These are phyloP conservation scores for Strix uralensis DNA, from an alignment of 2,113 vertebrate genomes.

Conservation along the genomic window DNA sequence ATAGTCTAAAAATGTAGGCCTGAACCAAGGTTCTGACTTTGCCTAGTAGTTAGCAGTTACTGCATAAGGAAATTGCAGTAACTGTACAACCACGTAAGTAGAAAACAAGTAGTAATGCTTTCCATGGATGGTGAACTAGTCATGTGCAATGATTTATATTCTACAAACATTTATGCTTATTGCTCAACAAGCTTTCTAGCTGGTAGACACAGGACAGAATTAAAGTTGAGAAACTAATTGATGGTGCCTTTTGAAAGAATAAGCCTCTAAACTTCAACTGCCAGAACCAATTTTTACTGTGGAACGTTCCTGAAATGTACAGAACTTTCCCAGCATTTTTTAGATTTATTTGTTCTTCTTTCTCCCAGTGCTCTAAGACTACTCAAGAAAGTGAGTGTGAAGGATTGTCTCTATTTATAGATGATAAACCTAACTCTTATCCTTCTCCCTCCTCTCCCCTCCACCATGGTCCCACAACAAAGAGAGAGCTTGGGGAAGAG, in stretches of 20 bases:
- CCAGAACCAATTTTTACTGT: neutral
- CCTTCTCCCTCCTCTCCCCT: neutral
- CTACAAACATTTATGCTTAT: neutral
- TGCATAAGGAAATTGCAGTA: neutral
- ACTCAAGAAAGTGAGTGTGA: conserved; percentile 16
- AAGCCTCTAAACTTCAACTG: neutral
- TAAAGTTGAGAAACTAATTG: conserved; percentile 5
- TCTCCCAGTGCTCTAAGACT: neutral
- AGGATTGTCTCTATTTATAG: conserved; percentile 27
- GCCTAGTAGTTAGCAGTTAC: neutral
- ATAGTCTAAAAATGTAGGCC: neutral
- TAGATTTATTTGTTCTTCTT: neutral
- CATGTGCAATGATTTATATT: neutral
- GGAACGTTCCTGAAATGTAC: neutral
- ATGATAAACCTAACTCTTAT: conserved; percentile 11
- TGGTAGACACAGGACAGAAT: neutral
- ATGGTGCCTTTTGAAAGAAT: conserved; percentile 4
- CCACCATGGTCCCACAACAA: neutral
- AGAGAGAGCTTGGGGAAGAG: neutral
- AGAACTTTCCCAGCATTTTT: neutral
- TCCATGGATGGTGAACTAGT: neutral
- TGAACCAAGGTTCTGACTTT: neutral
- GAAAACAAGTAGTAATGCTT: neutral
- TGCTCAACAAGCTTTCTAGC: neutral
- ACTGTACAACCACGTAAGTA: neutral